Percentiles rank a stretch among this genome's conserved stretches.
Conservation (phyloP, 2,888 invertebrate species). For the Ditylenchus weischeri region DNA sequence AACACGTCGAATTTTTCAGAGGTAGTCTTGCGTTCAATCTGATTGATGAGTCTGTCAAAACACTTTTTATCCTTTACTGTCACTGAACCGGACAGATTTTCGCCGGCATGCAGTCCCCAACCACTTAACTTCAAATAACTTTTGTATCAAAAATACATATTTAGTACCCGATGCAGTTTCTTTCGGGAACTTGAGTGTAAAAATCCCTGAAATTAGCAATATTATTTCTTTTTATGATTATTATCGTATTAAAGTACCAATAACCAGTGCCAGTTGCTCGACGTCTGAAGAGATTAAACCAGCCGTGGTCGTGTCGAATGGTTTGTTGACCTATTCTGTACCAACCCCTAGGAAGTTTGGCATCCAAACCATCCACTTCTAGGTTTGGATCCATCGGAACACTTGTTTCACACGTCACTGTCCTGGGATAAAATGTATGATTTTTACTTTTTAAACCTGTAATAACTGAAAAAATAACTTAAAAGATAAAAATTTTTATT, state of each 20-base stretch:
- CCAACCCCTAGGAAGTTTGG: slow-evolving; percentile 55
- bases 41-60: slow-evolving; percentile 54
- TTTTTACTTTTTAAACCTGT: neutral
- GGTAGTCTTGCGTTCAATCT: slow-evolving; percentile 51
- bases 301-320: slow-evolving; percentile 52
- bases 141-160: slow-evolving; percentile 7
- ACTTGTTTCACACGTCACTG: slow-evolving; percentile 53
- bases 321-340: slow-evolving; percentile 53
- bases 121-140: slow-evolving; percentile 40
- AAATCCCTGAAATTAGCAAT: slow-evolving; percentile 38
- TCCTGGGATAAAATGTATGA: slow-evolving; percentile 33
- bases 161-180: slow-evolving; percentile 55
- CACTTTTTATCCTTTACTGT: slow-evolving; percentile 56
- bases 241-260: slow-evolving; percentile 31
- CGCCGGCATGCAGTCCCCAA: slow-evolving; percentile 55
- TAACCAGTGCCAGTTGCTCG: slow-evolving; percentile 53
- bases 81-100: slow-evolving; percentile 56
- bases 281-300: slow-evolving; percentile 55
- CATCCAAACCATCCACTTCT: slow-evolving; percentile 50
- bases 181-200: slow-evolving; percentile 57
- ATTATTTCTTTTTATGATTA: neutral
- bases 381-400: slow-evolving; percentile 42
- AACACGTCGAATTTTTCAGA: slow-evolving; percentile 55
- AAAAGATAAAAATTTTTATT: too few species aligned
- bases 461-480: too few species aligned